A percentile compares a stretch with the other conserved stretches of the same genome.
Conservation (phyloP, 1,140 invertebrate species). For the Lucilia sericata region DNA sequence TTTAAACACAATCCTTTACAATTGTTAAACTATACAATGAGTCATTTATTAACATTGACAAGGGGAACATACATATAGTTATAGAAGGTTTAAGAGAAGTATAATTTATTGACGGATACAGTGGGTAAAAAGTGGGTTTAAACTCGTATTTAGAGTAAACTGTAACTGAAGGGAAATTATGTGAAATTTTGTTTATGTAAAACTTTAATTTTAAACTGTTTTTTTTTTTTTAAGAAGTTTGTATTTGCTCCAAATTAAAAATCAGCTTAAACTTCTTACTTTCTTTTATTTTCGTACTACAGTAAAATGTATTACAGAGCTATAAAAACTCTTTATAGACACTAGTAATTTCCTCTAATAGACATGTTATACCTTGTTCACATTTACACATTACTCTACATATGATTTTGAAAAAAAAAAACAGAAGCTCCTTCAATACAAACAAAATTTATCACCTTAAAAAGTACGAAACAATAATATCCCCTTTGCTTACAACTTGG, state of each 20-base stretch:
- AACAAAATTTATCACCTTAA: conserved; percentile 1
- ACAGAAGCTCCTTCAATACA: background rate
- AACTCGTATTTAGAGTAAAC: too few relatives aligned
- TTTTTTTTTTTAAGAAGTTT: too few relatives aligned
- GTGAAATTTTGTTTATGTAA: too few relatives aligned
- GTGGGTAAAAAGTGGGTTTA: too few relatives aligned
- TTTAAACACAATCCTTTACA: background rate
- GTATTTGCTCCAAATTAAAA: too few relatives aligned
- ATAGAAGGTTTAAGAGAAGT: background rate
- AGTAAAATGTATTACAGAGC: background rate
- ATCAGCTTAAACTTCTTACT: too few relatives aligned
- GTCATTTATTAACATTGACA: background rate
- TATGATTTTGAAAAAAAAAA: background rate
- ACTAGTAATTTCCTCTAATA: conserved; percentile 6
- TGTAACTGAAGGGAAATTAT: too few relatives aligned
- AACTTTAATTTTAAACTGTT: too few relatives aligned
- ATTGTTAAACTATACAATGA: background rate
- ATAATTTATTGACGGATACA: too few relatives aligned
- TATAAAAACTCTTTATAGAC: background rate
- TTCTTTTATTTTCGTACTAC: background rate
- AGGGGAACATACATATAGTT: background rate
- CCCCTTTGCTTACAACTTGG: background rate
- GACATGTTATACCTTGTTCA: background rate
- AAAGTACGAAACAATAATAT: background rate
- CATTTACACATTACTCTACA: background rate